Percentiles rank a stretch among this genome's conserved stretches.
These are phyloP conservation scores for Periophthalmus magnuspinnatus DNA, from an alignment of 2,797 vertebrate genomes.

Conservation along the genomic window DNA sequence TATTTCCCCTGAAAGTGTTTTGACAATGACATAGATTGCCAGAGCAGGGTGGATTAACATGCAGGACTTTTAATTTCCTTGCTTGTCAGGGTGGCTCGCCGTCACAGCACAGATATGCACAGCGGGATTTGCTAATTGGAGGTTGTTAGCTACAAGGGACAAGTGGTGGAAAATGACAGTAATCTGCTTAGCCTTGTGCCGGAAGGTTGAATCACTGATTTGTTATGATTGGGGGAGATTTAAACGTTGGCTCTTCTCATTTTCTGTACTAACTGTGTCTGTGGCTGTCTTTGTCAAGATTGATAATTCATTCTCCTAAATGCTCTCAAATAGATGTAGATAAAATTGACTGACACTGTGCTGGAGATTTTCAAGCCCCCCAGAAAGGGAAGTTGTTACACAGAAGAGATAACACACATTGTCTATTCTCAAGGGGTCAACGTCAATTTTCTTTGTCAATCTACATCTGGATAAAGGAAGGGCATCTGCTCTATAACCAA, in stretches of 20 bases:
- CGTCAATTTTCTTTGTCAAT: neutral
- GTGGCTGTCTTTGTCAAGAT: conserved; percentile 67
- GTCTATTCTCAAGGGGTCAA: too few relatives aligned
- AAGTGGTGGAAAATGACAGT: conserved; percentile 85
- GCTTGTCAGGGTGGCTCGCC: conserved; percentile 81
- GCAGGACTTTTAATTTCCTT: conserved; percentile 79
- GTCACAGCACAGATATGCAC: conserved; percentile 80
- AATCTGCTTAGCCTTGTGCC: conserved; percentile 81
- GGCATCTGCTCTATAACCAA: neutral
- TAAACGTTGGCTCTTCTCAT: conserved; percentile 61
- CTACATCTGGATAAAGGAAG: neutral
- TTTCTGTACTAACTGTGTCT: conserved; percentile 70
- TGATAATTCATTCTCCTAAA: conserved; percentile 58
- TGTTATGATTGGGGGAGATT: conserved; percentile 81
- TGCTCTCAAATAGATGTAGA: conserved; percentile 59
- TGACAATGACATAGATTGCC: conserved; percentile 75
- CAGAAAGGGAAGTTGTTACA: conserved; percentile 34
- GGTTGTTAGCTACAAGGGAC: conserved; percentile 84
- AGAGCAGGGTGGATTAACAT: conserved; percentile 78
- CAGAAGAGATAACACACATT: conserved; percentile 9
- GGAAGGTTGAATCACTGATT: conserved; percentile 76
- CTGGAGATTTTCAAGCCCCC: neutral
- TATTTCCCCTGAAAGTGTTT: conserved; percentile 69
- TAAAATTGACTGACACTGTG: conserved; percentile 10
- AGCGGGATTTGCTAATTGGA: conserved; percentile 85